Percentiles rank a stretch among this genome's conserved stretches.
Evolutionary conservation across 2,797 vertebrate genomes (phyloP).

Genomic region (Dromococcyx pavoninus): DNA sequence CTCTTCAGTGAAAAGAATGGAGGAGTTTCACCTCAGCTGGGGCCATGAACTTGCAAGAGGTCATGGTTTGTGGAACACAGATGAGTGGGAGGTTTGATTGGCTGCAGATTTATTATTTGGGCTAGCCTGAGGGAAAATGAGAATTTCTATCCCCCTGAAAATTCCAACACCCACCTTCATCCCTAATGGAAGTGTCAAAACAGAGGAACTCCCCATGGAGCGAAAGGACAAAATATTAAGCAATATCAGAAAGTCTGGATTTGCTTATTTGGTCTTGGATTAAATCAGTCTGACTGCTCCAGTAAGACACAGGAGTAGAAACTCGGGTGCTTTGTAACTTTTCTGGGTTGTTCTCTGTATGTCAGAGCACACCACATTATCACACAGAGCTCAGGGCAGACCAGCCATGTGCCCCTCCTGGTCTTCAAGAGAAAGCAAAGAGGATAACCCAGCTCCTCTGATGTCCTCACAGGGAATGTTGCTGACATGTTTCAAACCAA

Average conservation of each 20-base stretch:
- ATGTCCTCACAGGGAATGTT: neutral
- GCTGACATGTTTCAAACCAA: neutral
- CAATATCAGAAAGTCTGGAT: neutral
- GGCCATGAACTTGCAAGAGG: neutral
- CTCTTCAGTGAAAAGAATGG: neutral
- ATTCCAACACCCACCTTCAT: neutral
- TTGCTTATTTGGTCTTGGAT: neutral
- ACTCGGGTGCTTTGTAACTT: neutral
- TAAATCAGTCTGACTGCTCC: neutral
- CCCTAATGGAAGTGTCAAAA: neutral
- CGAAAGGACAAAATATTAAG: neutral
- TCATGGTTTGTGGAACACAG: neutral
- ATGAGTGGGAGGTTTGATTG: neutral
- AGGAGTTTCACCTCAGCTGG: neutral
- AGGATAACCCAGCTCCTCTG: neutral
- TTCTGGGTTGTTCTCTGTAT: neutral
- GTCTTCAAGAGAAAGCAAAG: neutral
- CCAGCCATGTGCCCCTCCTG: neutral
- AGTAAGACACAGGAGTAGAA: neutral
- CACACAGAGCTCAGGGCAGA: neutral
- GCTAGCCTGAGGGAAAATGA: neutral
- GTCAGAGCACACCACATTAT: accelerated
- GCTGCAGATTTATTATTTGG: neutral
- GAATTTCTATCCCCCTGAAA: neutral
- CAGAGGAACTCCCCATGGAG: neutral